Evolutionary conservation across 92 coral and sea anemone species (phyloP).

Genomic region (Zoanthus sociatus): DNA sequence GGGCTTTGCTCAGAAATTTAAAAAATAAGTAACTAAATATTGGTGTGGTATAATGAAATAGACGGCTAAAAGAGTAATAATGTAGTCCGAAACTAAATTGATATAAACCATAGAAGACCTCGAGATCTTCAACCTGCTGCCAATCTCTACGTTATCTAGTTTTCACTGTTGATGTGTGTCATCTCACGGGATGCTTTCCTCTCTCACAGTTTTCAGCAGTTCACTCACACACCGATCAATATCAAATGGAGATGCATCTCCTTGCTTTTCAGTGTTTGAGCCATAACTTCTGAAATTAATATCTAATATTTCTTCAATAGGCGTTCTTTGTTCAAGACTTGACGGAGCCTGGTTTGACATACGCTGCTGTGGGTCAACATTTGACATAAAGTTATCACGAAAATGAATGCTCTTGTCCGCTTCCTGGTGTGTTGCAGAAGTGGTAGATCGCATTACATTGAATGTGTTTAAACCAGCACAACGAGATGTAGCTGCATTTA

Average conservation of each 20-base stretch:
- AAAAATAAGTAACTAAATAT: too few species aligned
- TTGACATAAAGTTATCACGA: neutral
- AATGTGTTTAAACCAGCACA: neutral
- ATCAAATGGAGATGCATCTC: neutral
- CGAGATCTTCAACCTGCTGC: too few species aligned
- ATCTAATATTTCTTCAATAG: conserved; percentile 19
- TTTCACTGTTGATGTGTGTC: too few species aligned
- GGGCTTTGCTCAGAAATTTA: too few species aligned
- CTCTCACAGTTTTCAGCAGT: too few species aligned
- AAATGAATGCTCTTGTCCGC: neutral
- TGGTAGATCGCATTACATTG: neutral
- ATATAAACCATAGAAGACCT: too few species aligned
- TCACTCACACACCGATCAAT: conserved; percentile 27
- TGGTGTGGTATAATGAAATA: too few species aligned
- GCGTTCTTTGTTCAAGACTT: neutral
- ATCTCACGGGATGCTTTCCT: too few species aligned
- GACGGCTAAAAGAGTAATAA: too few species aligned
- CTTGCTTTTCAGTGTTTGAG: neutral
- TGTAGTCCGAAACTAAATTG: too few species aligned
- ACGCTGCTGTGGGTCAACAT: neutral
- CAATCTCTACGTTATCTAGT: too few species aligned
- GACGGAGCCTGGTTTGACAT: conserved; percentile 1
- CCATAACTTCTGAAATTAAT: neutral
- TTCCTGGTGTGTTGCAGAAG: neutral
- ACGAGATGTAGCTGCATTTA: neutral